Evolutionary conservation across 1,140 invertebrate genomes (phyloP), one percentile per base, ranked within the genome.

Genomic region (Eupristina koningsbergeri): DNA sequence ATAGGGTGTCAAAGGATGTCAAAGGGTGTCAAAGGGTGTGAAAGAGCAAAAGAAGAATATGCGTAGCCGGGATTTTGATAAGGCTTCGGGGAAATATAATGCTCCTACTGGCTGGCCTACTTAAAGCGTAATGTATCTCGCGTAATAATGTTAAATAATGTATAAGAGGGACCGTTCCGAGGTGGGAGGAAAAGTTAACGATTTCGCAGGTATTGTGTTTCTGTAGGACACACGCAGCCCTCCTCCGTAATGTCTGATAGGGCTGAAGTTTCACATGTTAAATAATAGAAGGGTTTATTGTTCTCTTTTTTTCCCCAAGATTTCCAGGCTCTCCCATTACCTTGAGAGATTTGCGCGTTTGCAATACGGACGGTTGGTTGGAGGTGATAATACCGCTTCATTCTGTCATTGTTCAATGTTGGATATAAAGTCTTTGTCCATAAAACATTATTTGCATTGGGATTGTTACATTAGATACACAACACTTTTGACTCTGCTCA

Each of bases 21-120:
- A 31, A 13, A 77, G 26, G 26, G 15, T 26, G 31, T 2, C 0
- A 22, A 45, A n/a, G 29, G 19, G 26, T 11, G 69, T 45, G 6
- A 45, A n/a, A 39, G 22, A 3, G 22, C 69, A n/a, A 31, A 73
- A n/a, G 39, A 45, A 73, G 17, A 15, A 15, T 47, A n/a, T n/a
- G n/a, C n/a, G 75, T 31, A 34, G 67, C 39, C 31, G 9, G 61
- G 11, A 11, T 39, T 71, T 34, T 26, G 79, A 73, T 71, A 80
- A 34, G 22, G 67, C 58, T 80, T 71, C 19, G 45, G 47, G 45
- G 47, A 41, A 58, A 29, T 61, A 39, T 64, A 41, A 63, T 41
- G 36, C 13, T n/a, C n/a, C n/a, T 47, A 19, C n/a, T 58, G 1
- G 41, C 64, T 80, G 79, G 79, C 67, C 79, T 80, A 80, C 79